Percentiles rank a stretch among this genome's conserved stretches.
phyloP scores from a whole-genome alignment of 2,797 vertebrate genomes.

The Glossophaga mutica region DNA sequence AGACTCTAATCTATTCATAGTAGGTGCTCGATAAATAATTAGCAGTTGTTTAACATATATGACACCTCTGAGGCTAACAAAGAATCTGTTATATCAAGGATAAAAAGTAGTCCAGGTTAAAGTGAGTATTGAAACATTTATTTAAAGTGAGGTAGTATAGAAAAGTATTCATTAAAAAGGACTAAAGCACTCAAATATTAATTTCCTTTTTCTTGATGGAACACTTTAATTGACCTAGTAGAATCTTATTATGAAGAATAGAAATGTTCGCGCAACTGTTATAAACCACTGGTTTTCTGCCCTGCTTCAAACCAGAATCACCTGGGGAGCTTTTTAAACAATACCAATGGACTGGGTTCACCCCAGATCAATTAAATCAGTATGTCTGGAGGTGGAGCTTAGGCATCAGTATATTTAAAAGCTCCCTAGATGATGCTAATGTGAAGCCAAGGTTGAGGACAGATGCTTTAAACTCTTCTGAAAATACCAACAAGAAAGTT shows the following conservation, averaged over 20 bases:
- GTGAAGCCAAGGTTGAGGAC: constrained; percentile 28
- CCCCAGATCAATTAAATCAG: constrained; percentile 29
- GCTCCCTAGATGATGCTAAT: constrained; percentile 37
- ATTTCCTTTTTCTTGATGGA: background rate
- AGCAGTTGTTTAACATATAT: background rate
- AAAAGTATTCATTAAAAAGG: background rate
- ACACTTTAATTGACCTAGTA: background rate
- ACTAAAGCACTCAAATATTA: background rate
- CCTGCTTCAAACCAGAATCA: background rate
- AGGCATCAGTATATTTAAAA: constrained; percentile 7
- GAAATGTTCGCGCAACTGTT: background rate
- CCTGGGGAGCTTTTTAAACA: constrained; percentile 3
- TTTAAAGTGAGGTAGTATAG: background rate
- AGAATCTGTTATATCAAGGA: background rate
- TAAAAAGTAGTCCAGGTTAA: background rate
- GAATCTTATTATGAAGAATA: constrained; percentile 22
- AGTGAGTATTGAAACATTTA: background rate
- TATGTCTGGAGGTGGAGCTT: background rate
- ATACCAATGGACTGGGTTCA: background rate
- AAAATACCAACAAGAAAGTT: constrained; percentile 55
- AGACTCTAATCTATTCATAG: background rate
- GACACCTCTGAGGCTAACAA: background rate
- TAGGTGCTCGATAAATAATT: constrained; percentile 25
- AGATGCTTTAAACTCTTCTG: constrained; percentile 54
- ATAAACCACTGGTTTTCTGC: background rate